phyloP scores from a whole-genome alignment of 2,797 vertebrate genomes.

The Choloepus didactylus region DNA sequence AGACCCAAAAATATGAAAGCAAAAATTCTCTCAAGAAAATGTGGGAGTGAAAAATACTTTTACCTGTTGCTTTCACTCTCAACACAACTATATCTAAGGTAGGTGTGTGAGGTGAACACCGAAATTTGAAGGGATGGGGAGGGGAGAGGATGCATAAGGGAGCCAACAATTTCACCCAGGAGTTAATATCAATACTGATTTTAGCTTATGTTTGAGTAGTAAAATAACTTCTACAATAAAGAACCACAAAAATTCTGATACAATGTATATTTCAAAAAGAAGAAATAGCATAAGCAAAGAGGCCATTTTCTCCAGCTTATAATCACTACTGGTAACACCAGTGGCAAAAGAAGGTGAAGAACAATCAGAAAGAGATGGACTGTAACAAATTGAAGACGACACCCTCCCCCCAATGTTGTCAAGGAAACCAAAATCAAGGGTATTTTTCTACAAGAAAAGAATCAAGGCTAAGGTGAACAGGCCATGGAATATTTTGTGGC shows the following conservation, averaged over 20 bases:
- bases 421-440: slow-evolving; percentile 74
- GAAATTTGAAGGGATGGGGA: background rate
- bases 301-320: background rate
- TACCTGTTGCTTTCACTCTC: background rate
- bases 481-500: background rate
- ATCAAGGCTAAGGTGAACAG: background rate
- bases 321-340: background rate
- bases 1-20: slow-evolving; percentile 18
- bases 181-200: background rate
- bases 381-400: slow-evolving; percentile 59
- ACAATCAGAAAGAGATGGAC: slow-evolving; percentile 18
- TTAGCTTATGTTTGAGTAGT: background rate
- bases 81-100: background rate
- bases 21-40: background rate
- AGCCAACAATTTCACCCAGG: background rate
- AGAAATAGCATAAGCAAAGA: background rate
- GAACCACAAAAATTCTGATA: background rate
- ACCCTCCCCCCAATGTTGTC: slow-evolving; percentile 77
- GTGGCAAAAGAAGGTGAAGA: slow-evolving; percentile 22
- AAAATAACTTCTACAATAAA: slow-evolving; percentile 23
- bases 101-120: background rate
- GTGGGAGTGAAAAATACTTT: background rate
- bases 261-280: background rate
- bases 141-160: accelerated
- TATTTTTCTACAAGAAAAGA: slow-evolving; percentile 32